Evolutionary conservation across 1,140 invertebrate genomes (phyloP), one percentile per base, ranked within the genome.

Genomic region (Monomorium pharaonis): DNA sequence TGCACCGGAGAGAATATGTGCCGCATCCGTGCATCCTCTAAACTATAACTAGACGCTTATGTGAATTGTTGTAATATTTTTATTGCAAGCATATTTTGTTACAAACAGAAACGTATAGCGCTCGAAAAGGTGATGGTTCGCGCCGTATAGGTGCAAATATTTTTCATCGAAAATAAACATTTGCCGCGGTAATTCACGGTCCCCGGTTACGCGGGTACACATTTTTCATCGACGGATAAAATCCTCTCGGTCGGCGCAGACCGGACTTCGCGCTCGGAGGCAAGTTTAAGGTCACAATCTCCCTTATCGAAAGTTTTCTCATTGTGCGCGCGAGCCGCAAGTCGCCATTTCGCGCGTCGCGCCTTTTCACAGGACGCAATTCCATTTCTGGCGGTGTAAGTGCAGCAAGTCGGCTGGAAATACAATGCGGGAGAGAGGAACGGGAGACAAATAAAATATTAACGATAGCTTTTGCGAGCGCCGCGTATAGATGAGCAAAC

Each of bases 381-480:
- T 14, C 37, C 47, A 47, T 80, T 85, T 80, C 84, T n/a, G 58
- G 37, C 54, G 58, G 21, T 67, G 58, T 67, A 49, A 33, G 54
- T 85, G 49, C 44, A 44, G 51, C 51, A 33, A 84, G 75, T 75
- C 72, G 70, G 63, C 58, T 70, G 76, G 83, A 88, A 91, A 85
- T 67, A 86, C 72, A 85, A 87, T 76, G 86, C 87, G 72, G 44
- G 56, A 81, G 37, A 84, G 44, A 49, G 81, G 21, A 84, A 88
- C 56, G n/a, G 67, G 69, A 49, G 84, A 78, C 81, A 89, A 88
- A 91, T 92, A 91, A 92, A 92, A 91, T 92, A 92, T 92, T 91
- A 91, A 86, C 80, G 80, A 89, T 80, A 87, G 84, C 76, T 87
- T 56, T 80, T 78, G 54, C 80, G 27, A 63, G 5, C n/a, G n/a